Conservation (phyloP, 1,140 invertebrate genomes). For the Macrobrachium rosenbergii region DNA sequence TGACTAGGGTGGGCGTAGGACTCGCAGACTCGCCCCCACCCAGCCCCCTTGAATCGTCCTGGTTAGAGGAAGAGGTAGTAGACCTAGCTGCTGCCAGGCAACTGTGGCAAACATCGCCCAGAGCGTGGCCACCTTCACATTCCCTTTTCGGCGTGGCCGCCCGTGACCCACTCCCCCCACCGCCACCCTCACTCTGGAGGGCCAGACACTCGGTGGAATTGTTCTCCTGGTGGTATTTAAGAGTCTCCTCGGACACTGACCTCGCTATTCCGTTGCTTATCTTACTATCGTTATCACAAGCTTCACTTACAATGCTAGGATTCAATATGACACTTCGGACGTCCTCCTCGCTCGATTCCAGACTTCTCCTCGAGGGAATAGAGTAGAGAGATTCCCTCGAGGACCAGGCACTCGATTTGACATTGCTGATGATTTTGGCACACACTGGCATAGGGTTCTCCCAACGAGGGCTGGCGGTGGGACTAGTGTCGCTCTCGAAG, state of each 20-base stretch:
- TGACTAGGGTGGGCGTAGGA: background rate
- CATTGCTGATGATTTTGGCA: slow-evolving; percentile 44
- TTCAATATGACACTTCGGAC: slow-evolving; percentile 20
- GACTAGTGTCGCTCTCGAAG: background rate
- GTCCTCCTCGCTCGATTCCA: slow-evolving; percentile 41
- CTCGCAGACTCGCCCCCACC: background rate
- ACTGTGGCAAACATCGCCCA: background rate
- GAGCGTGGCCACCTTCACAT: background rate
- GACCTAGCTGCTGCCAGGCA: background rate
- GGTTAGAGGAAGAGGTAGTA: background rate
- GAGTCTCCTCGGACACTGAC: slow-evolving; percentile 56
- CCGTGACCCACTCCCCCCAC: background rate
- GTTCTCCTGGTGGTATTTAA: slow-evolving; percentile 39
- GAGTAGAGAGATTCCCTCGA: slow-evolving; percentile 40
- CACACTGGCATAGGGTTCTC: slow-evolving; percentile 15
- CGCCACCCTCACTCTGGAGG: background rate
- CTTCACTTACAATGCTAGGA: background rate
- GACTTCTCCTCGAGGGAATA: slow-evolving; percentile 27
- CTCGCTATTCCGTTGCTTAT: background rate
- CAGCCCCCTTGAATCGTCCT: background rate
- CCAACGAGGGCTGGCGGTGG: background rate
- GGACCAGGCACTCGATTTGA: slow-evolving; percentile 46
- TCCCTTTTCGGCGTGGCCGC: background rate
- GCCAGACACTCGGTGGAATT: background rate
- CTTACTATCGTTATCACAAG: background rate